These are phyloP conservation scores for Neolamprologus kungweensis DNA, from an alignment of 2,113 vertebrate genomes.

Conservation along the genomic window DNA sequence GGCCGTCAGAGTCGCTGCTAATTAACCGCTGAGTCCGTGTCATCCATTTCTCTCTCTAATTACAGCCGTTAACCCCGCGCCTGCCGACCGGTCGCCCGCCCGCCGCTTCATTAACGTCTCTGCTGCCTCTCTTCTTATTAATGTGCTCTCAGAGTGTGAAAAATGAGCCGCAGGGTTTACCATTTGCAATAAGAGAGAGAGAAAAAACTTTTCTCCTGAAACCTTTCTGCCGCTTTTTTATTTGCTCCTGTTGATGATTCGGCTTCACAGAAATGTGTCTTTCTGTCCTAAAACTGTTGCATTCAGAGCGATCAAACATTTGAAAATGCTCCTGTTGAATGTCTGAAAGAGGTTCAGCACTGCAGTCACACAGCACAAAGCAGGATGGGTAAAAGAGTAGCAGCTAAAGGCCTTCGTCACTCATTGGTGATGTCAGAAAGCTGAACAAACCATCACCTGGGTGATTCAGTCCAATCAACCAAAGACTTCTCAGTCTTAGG, in stretches of 20 bases:
- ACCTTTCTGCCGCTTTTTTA: background rate
- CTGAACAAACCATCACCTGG: background rate
- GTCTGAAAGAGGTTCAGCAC: background rate
- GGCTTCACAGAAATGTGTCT: background rate
- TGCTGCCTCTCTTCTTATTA: background rate
- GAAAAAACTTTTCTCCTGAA: background rate
- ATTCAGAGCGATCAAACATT: background rate
- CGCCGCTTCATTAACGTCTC: background rate
- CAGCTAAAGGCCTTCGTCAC: background rate
- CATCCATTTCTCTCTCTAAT: constrained; percentile 14
- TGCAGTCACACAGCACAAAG: background rate
- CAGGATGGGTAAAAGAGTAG: background rate
- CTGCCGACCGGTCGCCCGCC: background rate
- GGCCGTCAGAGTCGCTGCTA: background rate
- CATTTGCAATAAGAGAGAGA: background rate
- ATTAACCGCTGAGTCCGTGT: background rate
- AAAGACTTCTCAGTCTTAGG: background rate
- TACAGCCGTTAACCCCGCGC: constrained; percentile 15
- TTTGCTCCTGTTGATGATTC: background rate
- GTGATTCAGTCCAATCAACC: background rate
- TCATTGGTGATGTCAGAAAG: background rate
- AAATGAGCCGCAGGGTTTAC: background rate
- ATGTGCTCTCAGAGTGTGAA: background rate
- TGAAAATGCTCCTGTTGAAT: background rate
- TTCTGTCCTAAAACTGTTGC: background rate